A percentile compares a stretch with the other conserved stretches of the same genome.
Conservation (phyloP, 2,113 vertebrate species). For the Ibidorhyncha struthersii region DNA sequence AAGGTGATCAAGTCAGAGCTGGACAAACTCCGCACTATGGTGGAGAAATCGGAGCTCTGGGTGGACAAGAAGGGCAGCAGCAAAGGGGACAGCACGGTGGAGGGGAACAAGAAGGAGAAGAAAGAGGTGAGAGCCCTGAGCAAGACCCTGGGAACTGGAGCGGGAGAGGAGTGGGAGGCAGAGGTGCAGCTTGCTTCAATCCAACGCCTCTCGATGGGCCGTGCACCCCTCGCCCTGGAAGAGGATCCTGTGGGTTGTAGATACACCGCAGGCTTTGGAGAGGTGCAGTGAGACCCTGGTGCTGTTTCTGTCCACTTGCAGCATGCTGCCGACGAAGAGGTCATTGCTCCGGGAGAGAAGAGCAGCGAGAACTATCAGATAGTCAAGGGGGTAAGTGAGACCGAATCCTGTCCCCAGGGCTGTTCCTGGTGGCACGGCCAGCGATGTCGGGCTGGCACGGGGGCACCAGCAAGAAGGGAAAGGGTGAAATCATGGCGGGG, state of each 20-base stretch:
- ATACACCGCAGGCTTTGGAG: not conserved
- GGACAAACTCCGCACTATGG: slow-evolving; percentile 93
- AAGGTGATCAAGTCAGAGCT: slow-evolving; percentile 94
- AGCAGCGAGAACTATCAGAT: slow-evolving; percentile 94
- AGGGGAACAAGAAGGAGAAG: slow-evolving; percentile 80
- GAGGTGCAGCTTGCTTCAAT: not conserved
- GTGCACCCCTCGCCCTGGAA: not conserved
- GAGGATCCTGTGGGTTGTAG: not conserved
- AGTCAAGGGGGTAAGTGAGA: slow-evolving; percentile 87
- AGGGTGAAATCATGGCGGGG: not conserved
- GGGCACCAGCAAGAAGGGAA: rapidly evolving
- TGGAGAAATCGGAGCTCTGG: slow-evolving; percentile 98
- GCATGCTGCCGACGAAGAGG: slow-evolving; percentile 71
- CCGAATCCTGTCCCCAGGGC: not conserved
- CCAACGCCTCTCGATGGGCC: rapidly evolving
- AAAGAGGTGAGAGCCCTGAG: slow-evolving; percentile 74
- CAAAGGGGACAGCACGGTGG: slow-evolving; percentile 76
- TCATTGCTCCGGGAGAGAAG: slow-evolving; percentile 81
- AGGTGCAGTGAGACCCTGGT: not conserved
- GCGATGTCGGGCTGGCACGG: too few relatives aligned
- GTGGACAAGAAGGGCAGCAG: slow-evolving; percentile 90
- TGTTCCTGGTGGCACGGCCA: too few relatives aligned
- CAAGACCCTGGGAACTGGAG: rapidly evolving
- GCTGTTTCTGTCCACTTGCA: not conserved
- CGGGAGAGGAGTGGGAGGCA: not conserved